Percentiles rank a stretch among this genome's conserved stretches.
phyloP scores from a whole-genome alignment of 2,113 vertebrate genomes.

The Leucoraja erinaceus region DNA sequence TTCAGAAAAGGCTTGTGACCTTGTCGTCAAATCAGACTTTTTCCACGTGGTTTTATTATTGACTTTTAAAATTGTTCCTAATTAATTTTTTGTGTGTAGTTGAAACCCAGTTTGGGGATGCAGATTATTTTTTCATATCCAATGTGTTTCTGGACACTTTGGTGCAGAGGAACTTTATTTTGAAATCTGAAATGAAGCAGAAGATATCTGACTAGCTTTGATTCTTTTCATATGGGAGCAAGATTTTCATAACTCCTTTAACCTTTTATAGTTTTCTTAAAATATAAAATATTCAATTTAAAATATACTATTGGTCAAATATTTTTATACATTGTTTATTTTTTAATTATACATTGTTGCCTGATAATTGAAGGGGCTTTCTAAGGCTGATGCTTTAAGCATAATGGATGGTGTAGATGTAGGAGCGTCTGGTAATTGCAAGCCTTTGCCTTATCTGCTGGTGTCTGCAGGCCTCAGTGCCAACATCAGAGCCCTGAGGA shows the following conservation, averaged over 20 bases:
- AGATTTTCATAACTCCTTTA: neutral
- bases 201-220: neutral
- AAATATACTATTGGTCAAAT: neutral
- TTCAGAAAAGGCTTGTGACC: neutral
- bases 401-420: neutral
- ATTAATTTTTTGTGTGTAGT: neutral
- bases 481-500: conserved; percentile 24
- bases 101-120: neutral
- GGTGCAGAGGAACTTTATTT: neutral
- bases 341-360: neutral
- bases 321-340: neutral
- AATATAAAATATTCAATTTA: neutral
- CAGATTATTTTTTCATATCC: neutral
- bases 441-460: neutral
- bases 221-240: neutral
- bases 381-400: neutral
- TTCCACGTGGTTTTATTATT: neutral
- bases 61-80: neutral
- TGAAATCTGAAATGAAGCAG: neutral
- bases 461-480: neutral
- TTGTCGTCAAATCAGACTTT: neutral
- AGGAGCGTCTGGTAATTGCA: conserved; percentile 15
- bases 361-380: neutral
- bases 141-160: neutral
- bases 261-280: neutral